Conservation (phyloP, 1,140 invertebrate species). For the Hermetia illucens region DNA sequence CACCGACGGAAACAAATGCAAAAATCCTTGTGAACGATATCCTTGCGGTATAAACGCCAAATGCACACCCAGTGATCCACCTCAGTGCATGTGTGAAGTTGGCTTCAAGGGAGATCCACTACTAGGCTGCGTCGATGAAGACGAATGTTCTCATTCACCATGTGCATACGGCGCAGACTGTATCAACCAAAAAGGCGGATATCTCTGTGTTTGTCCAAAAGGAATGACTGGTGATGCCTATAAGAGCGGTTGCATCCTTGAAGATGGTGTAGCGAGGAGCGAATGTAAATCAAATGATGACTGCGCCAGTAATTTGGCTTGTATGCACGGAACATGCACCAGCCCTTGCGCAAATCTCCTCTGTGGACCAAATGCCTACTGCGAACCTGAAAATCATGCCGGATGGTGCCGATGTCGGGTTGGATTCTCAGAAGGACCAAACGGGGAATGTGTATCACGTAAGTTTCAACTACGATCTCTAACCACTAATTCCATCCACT, state of each 20-base stretch:
- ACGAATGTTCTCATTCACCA: slow-evolving; percentile 59
- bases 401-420: slow-evolving; percentile 75
- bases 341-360: slow-evolving; percentile 65
- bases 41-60: slow-evolving; percentile 85
- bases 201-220: slow-evolving; percentile 68
- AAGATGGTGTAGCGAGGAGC: slow-evolving; percentile 31
- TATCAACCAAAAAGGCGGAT: slow-evolving; percentile 70
- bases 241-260: slow-evolving; percentile 54
- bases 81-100: slow-evolving; percentile 69
- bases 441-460: slow-evolving; percentile 68
- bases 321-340: slow-evolving; percentile 57
- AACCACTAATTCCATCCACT: background rate
- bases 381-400: slow-evolving; percentile 74
- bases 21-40: slow-evolving; percentile 76
- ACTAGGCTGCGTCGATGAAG: slow-evolving; percentile 66
- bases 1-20: slow-evolving; percentile 66
- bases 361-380: slow-evolving; percentile 73
- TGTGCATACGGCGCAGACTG: slow-evolving; percentile 77
- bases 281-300: slow-evolving; percentile 58
- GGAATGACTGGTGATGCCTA: slow-evolving; percentile 74
- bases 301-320: slow-evolving; percentile 65
- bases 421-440: slow-evolving; percentile 59
- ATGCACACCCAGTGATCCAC: slow-evolving; percentile 78
- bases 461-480: slow-evolving; percentile 22
- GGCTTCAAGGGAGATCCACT: slow-evolving; percentile 75